Conservation (phyloP, 2,888 invertebrate genomes). For the Steinernema carpocapsae region DNA sequence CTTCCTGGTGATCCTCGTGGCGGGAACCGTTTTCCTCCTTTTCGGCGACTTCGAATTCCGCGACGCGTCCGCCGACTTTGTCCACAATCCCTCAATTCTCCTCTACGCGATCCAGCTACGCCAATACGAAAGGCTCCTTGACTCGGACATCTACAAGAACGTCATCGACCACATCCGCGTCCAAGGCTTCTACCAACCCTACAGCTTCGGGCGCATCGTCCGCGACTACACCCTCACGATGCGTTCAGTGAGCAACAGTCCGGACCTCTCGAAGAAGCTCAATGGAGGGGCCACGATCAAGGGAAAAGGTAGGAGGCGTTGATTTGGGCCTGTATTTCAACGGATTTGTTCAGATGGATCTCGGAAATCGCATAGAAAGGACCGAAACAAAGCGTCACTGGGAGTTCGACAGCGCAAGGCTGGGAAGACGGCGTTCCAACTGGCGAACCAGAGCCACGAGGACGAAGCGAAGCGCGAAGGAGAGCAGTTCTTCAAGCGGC, state of each 20-base stretch:
- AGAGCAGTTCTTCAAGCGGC: background rate
- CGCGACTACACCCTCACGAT: slow-evolving; percentile 23
- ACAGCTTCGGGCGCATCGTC: slow-evolving; percentile 26
- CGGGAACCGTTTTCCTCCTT: background rate
- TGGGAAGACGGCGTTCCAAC: background rate
- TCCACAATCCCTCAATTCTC: slow-evolving; percentile 15
- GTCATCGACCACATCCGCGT: slow-evolving; percentile 16
- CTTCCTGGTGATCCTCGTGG: background rate
- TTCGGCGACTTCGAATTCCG: slow-evolving; percentile 19
- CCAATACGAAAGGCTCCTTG: background rate
- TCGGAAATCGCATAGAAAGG: too few relatives aligned
- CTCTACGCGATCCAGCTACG: slow-evolving; percentile 16
- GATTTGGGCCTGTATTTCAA: background rate
- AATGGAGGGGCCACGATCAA: background rate
- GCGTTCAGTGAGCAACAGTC: background rate
- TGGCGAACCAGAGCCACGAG: background rate
- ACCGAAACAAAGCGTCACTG: too few relatives aligned
- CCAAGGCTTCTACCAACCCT: slow-evolving; percentile 4
- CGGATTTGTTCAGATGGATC: too few relatives aligned
- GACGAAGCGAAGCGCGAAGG: background rate
- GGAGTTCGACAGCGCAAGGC: background rate
- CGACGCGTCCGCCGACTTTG: background rate
- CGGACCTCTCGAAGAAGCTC: background rate
- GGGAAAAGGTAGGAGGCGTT: background rate
- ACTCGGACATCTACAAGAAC: slow-evolving; percentile 9